These are phyloP conservation scores for Alcedo quadribrachys DNA, from an alignment of 2,797 vertebrate genomes.

Conservation along the genomic window DNA sequence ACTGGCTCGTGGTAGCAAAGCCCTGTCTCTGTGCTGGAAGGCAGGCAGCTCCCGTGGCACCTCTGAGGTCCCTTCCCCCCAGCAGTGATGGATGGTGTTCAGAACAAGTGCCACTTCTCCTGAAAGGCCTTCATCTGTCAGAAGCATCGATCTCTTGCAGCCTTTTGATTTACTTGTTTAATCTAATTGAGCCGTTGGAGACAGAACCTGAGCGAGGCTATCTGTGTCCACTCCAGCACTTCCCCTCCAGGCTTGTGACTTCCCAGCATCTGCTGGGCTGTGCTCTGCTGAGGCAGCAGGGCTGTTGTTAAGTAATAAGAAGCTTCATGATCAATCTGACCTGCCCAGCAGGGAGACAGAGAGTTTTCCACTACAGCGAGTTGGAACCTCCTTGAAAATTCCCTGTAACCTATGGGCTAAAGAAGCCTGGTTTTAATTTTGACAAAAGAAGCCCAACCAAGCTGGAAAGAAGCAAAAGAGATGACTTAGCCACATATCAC, in stretches of 20 bases:
- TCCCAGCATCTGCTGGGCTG: not conserved
- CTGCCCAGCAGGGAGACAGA: not conserved
- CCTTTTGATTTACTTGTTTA: slow-evolving; percentile 40
- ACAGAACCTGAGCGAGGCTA: not conserved
- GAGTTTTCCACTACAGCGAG: not conserved
- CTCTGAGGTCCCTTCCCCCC: not conserved
- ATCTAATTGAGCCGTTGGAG: slow-evolving; percentile 14
- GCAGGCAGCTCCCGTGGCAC: not conserved
- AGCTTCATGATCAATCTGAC: not conserved
- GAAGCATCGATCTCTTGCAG: slow-evolving; percentile 31
- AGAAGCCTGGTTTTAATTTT: not conserved
- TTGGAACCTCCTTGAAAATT: not conserved
- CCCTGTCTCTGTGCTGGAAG: not conserved
- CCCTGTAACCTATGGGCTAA: not conserved
- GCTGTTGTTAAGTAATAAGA: not conserved
- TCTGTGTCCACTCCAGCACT: not conserved
- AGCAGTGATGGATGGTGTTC: not conserved
- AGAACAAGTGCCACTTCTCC: not conserved
- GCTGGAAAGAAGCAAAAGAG: not conserved
- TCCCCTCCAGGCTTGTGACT: not conserved
- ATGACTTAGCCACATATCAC: not conserved
- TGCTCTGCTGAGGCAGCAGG: slow-evolving; percentile 5
- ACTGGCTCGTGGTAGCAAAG: accelerated
- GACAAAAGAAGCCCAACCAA: not conserved
- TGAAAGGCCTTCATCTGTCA: not conserved